These are phyloP conservation scores for Mamestra configurata DNA, from an alignment of 1,140 invertebrate species.

Conservation along the genomic window DNA sequence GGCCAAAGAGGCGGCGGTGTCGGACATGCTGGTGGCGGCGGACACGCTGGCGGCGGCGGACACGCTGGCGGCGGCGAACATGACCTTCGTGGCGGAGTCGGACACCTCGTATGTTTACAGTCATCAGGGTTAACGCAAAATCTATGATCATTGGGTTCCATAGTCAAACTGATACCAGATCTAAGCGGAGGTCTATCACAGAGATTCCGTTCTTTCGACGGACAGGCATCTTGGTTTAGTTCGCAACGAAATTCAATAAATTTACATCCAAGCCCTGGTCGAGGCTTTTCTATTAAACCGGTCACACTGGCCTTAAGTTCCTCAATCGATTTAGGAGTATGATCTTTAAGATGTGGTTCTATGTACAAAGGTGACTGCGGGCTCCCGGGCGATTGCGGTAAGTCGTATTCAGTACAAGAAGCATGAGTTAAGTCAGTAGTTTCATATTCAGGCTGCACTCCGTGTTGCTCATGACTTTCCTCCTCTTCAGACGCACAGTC, in stretches of 20 bases:
- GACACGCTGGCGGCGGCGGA: too few relatives aligned
- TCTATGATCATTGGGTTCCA: conserved; percentile 17
- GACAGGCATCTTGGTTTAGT: background rate
- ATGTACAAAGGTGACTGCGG: background rate
- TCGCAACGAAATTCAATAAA: background rate
- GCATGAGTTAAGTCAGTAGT: background rate
- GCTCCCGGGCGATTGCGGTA: background rate
- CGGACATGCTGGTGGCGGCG: too few relatives aligned
- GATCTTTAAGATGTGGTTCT: background rate
- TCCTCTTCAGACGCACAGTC: background rate
- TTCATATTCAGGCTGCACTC: background rate
- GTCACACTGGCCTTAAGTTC: background rate
- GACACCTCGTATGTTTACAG: conserved; percentile 11
- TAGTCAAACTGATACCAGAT: background rate
- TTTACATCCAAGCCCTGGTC: background rate
- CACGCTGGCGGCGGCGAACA: too few relatives aligned
- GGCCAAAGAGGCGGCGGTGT: too few relatives aligned
- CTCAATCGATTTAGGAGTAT: background rate
- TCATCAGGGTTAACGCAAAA: background rate
- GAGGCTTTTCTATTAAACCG: background rate
- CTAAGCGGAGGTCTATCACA: too few relatives aligned
- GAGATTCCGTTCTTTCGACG: background rate
- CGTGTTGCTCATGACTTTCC: background rate
- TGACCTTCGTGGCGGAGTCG: too few relatives aligned
- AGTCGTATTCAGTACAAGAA: background rate